Conservation (phyloP, 2,797 vertebrate genomes). For the Austrolebias charrua region DNA sequence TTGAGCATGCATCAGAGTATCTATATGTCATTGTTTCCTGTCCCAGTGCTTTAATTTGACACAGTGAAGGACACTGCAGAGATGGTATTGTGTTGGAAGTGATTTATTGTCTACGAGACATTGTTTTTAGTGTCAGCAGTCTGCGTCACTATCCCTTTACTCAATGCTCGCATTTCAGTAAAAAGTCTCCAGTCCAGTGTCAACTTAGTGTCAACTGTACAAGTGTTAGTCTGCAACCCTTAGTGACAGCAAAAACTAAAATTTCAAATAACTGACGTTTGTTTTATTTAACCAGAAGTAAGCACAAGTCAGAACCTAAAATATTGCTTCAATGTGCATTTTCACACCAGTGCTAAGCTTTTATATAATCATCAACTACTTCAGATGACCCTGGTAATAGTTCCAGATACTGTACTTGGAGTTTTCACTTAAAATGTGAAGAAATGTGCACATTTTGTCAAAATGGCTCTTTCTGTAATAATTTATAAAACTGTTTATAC, state of each 20-base stretch:
- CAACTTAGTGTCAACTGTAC: conserved; percentile 3
- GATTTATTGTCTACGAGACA: conserved; percentile 24
- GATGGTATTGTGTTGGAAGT: conserved; percentile 15
- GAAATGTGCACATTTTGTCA: too few species aligned
- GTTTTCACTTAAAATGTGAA: too few species aligned
- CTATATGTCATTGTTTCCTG: neutral
- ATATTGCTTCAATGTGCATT: neutral
- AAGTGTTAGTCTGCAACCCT: conserved; percentile 9
- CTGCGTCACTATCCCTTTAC: conserved; percentile 22
- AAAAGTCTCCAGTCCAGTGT: conserved; percentile 13
- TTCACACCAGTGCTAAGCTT: too few species aligned
- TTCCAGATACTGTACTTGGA: too few species aligned
- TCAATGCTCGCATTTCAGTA: conserved; percentile 17
- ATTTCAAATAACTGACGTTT: neutral
- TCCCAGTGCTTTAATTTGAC: conserved; percentile 1
- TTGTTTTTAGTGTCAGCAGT: conserved; percentile 24
- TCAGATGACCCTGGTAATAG: too few species aligned
- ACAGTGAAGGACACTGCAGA: conserved; percentile 14
- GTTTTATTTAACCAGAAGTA: conserved; percentile 6
- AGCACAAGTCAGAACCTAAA: neutral
- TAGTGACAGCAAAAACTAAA: neutral
- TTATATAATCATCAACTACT: too few species aligned
- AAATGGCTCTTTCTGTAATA: too few species aligned
- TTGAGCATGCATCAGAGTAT: too few species aligned
- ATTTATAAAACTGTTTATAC: too few species aligned